Evolutionary conservation across 2,797 vertebrate species (phyloP).

Genomic region (Molossus alvarezi): DNA sequence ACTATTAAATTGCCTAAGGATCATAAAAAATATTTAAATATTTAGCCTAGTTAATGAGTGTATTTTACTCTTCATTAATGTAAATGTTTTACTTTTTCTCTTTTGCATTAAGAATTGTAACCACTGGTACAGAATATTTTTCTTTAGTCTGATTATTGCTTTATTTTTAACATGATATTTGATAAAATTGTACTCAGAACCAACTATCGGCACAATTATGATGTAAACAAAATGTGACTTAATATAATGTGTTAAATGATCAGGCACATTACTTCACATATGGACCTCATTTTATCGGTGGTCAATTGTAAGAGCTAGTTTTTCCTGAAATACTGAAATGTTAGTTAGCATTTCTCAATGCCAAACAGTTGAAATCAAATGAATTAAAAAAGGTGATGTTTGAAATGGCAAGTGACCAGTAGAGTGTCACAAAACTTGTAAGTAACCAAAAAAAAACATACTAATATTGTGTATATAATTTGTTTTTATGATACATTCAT

Average conservation of each 20-base stretch:
- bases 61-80: constrained; percentile 44
- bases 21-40: constrained; percentile 43
- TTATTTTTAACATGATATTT: constrained; percentile 66
- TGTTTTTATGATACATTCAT: constrained; percentile 20
- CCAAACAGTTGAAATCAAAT: constrained; percentile 29
- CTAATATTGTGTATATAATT: background rate
- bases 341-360: constrained; percentile 21
- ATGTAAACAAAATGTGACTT: constrained; percentile 54
- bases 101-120: constrained; percentile 65
- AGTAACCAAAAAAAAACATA: constrained; percentile 45
- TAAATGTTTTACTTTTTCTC: constrained; percentile 3
- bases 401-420: constrained; percentile 10
- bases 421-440: background rate
- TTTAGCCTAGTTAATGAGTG: constrained; percentile 53
- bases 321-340: constrained; percentile 41
- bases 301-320: constrained; percentile 25
- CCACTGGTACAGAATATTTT: constrained; percentile 38
- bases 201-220: background rate
- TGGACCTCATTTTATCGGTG: constrained; percentile 22
- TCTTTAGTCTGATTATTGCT: constrained; percentile 47
- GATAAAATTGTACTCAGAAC: constrained; percentile 9
- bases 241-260: background rate
- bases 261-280: constrained; percentile 2
- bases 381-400: constrained; percentile 37
- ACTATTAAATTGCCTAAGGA: constrained; percentile 11